Percentiles rank a stretch among this genome's conserved stretches.
Evolutionary conservation across 2,888 invertebrate species (phyloP).

Genomic region (Mythimna lalbum): DNA sequence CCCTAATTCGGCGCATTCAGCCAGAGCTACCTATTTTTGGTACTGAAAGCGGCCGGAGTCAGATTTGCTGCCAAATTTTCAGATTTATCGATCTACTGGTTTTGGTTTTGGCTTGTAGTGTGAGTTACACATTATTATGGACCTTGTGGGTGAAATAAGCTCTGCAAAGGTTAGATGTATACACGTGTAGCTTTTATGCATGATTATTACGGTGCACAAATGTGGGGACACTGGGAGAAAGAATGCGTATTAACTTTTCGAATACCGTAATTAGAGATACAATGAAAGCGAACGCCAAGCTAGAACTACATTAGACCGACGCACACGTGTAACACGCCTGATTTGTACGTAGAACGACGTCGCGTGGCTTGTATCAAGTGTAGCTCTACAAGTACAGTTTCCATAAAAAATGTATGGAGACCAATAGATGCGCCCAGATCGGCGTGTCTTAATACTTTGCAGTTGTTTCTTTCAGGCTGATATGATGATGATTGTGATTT

Average conservation of each 20-base stretch:
- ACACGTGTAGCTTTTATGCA: conserved; percentile 12
- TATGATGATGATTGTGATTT: neutral
- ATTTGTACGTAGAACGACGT: too few relatives aligned
- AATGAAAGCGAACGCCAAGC: too few relatives aligned
- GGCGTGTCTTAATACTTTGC: too few relatives aligned
- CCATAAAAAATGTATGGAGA: too few relatives aligned
- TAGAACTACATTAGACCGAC: too few relatives aligned
- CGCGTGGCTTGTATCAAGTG: too few relatives aligned
- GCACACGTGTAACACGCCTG: too few relatives aligned
- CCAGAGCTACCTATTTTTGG: conserved; percentile 32
- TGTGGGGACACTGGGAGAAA: neutral
- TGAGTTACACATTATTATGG: neutral
- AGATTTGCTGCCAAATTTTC: conserved; percentile 54
- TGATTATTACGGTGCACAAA: neutral
- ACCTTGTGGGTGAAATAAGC: neutral
- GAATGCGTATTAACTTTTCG: too few relatives aligned
- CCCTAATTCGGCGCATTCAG: conserved; percentile 47
- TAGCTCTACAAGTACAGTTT: too few relatives aligned
- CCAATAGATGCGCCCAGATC: too few relatives aligned
- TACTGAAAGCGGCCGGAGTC: conserved; percentile 11
- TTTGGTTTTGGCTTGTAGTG: conserved; percentile 21
- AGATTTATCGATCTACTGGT: conserved; percentile 20
- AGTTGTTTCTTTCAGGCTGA: neutral
- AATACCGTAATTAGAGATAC: too few relatives aligned
- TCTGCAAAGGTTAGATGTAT: neutral